phyloP scores from a whole-genome alignment of 1,140 invertebrate genomes.

The Sitobion miscanthi region DNA sequence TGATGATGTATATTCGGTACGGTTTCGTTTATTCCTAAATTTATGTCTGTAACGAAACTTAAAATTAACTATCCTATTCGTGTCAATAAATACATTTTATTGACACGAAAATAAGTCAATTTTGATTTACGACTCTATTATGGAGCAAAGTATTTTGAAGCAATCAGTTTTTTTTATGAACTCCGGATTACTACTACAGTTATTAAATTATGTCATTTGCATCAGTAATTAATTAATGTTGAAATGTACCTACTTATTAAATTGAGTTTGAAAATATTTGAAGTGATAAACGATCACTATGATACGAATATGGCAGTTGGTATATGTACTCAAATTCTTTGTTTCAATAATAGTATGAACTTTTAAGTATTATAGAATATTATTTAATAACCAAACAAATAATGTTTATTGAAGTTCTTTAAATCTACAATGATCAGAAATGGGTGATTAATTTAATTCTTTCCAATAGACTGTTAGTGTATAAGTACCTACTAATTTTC shows the following conservation, averaged over 20 bases:
- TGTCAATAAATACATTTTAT: neutral
- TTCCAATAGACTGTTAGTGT: neutral
- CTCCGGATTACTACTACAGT: too few relatives aligned
- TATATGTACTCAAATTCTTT: neutral
- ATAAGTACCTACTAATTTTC: neutral
- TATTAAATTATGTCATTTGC: neutral
- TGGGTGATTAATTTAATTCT: neutral
- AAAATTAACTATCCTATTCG: too few relatives aligned
- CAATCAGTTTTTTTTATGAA: neutral
- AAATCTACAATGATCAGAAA: neutral
- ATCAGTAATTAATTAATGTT: neutral
- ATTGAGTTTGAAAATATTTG: too few relatives aligned
- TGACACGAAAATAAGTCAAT: neutral
- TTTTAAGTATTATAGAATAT: neutral
- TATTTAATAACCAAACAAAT: neutral
- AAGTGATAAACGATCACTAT: too few relatives aligned
- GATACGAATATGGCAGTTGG: too few relatives aligned
- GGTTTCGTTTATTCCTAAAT: neutral
- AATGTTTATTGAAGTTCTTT: neutral
- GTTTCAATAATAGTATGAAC: neutral
- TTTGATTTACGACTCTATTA: neutral
- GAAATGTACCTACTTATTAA: too few relatives aligned
- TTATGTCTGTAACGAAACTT: neutral
- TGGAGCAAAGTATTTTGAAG: neutral
- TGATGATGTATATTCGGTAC: too few relatives aligned